These are phyloP conservation scores for Macheiramphus alcinus DNA, from an alignment of 2,113 vertebrate genomes.

Conservation along the genomic window DNA sequence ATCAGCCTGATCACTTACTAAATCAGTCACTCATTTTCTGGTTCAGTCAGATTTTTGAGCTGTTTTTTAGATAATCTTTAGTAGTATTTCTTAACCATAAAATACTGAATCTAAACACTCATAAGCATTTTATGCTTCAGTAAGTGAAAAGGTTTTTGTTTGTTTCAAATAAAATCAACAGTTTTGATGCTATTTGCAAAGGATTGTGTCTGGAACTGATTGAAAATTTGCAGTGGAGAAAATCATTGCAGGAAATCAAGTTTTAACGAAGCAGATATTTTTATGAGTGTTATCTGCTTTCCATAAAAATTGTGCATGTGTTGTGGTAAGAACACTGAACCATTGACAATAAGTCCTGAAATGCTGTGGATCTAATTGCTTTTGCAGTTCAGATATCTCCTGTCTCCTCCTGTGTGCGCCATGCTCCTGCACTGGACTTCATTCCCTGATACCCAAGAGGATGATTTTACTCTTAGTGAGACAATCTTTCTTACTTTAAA, in stretches of 20 bases:
- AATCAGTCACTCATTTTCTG: neutral
- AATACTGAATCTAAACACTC: neutral
- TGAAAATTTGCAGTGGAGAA: neutral
- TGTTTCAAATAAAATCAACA: neutral
- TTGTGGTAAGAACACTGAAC: neutral
- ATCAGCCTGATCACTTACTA: neutral
- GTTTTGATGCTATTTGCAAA: neutral
- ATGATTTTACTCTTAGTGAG: neutral
- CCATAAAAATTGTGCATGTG: neutral
- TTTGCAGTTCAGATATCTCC: neutral
- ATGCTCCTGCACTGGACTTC: neutral
- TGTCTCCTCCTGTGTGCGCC: neutral
- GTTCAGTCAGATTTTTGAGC: neutral
- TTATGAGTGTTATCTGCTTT: constrained; percentile 27
- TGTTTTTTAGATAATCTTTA: neutral
- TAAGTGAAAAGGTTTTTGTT: neutral
- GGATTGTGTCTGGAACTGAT: neutral
- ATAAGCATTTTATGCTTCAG: neutral
- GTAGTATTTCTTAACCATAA: neutral
- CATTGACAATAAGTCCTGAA: neutral
- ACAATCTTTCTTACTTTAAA: neutral
- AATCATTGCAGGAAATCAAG: constrained; percentile 2
- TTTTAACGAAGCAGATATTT: constrained; percentile 18
- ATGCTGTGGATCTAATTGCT: neutral
- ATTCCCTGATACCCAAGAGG: neutral